A percentile compares a stretch with the other conserved stretches of the same genome.
These are phyloP conservation scores for Procambarus virginalis DNA, from an alignment of 1,140 invertebrate genomes.

Conservation along the genomic window DNA sequence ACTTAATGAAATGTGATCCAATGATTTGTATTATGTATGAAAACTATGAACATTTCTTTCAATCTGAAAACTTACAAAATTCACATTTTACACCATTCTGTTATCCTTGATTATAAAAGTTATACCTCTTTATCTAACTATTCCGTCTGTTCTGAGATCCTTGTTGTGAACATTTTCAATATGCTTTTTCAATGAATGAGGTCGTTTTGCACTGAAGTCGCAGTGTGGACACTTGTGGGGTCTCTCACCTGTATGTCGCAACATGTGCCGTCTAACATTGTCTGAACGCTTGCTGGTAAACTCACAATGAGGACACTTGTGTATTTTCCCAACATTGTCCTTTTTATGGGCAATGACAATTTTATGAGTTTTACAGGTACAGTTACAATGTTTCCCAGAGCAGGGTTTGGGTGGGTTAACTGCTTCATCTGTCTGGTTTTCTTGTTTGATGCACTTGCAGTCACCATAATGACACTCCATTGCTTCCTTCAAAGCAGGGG, in stretches of 20 bases:
- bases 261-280: constrained; percentile 56
- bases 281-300: constrained; percentile 64
- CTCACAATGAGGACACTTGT: constrained; percentile 57
- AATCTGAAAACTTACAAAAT: not conserved
- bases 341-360: constrained; percentile 57
- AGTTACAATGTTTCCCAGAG: constrained; percentile 59
- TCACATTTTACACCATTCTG: not conserved
- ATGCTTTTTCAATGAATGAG: constrained; percentile 60
- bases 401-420: constrained; percentile 31
- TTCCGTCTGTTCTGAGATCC: constrained; percentile 40
- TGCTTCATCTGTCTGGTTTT: constrained; percentile 21
- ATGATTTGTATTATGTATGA: not conserved
- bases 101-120: not conserved
- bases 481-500: constrained; percentile 44
- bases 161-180: constrained; percentile 62
- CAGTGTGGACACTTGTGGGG: constrained; percentile 62
- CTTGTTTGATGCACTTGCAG: constrained; percentile 61
- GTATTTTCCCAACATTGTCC: constrained; percentile 58
- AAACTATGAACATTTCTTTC: not conserved
- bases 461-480: constrained; percentile 63
- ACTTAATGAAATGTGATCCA: not conserved
- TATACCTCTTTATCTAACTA: constrained; percentile 52
- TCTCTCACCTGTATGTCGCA: constrained; percentile 53
- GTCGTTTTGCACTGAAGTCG: constrained; percentile 61
- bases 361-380: constrained; percentile 62